Conservation (phyloP, 2,888 invertebrate species). For the Scaptomyza reducta region DNA sequence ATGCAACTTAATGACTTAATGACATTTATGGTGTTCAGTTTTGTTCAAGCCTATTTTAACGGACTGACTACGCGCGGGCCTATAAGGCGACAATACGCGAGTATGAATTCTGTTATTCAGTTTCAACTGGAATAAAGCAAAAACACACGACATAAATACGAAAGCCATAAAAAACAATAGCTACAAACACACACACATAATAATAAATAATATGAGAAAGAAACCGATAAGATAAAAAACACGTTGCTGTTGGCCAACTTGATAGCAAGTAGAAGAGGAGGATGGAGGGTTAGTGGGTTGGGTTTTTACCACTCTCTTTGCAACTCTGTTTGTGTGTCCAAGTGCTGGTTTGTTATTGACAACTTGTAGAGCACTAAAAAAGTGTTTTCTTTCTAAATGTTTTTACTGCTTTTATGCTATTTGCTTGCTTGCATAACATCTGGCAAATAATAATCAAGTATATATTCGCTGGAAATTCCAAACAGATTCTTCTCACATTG, state of each 20-base stretch:
- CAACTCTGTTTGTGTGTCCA: constrained; percentile 38
- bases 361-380: constrained; percentile 21
- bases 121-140: constrained; percentile 15
- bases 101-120: neutral
- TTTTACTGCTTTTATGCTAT: neutral
- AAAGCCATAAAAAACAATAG: constrained; percentile 29
- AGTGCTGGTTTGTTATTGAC: constrained; percentile 24
- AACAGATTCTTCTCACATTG: constrained; percentile 1
- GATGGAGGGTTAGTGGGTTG: neutral
- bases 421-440: constrained; percentile 28
- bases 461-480: constrained; percentile 25
- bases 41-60: constrained; percentile 38
- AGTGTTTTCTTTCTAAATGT: too few relatives aligned
- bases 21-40: constrained; percentile 63
- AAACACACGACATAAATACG: constrained; percentile 22
- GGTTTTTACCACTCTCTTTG: constrained; percentile 33
- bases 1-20: constrained; percentile 68
- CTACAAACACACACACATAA: constrained; percentile 1
- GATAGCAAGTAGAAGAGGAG: neutral
- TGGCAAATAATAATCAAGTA: too few relatives aligned
- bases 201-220: constrained; percentile 1
- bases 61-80: neutral
- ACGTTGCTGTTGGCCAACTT: constrained; percentile 25
- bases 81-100: too few relatives aligned
- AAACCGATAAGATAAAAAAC: constrained; percentile 51